Percentiles rank a stretch among this genome's conserved stretches.
These are phyloP conservation scores for Allobates femoralis DNA, from an alignment of 2,797 vertebrate species.

Conservation along the genomic window DNA sequence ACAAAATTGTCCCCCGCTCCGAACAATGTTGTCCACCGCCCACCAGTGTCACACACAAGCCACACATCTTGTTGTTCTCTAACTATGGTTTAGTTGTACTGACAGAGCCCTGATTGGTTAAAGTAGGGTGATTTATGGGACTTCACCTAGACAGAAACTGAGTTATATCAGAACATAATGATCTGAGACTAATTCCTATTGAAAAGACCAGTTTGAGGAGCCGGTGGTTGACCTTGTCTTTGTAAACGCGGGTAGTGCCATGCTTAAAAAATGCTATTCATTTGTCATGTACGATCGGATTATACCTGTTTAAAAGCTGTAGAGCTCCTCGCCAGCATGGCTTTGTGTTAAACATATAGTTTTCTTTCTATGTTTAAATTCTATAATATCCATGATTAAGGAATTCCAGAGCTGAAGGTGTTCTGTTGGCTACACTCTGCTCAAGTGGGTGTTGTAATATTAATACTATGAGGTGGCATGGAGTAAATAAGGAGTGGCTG, in stretches of 20 bases:
- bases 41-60: conserved; percentile 84
- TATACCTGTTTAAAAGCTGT: conserved; percentile 47
- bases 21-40: conserved; percentile 5
- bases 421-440: conserved; percentile 26
- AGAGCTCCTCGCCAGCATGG: conserved; percentile 43
- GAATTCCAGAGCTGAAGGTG: conserved; percentile 2
- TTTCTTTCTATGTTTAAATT: conserved; percentile 52
- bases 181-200: conserved; percentile 83
- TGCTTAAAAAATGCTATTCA: conserved; percentile 18
- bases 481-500: conserved; percentile 50
- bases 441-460: conserved; percentile 22
- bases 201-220: conserved; percentile 74
- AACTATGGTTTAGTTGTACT: conserved; percentile 84
- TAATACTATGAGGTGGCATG: conserved; percentile 21
- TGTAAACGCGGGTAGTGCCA: conserved; percentile 56
- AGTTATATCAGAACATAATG: conserved; percentile 91
- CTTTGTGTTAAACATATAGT: conserved; percentile 50
- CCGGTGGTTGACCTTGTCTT: conserved; percentile 70
- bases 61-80: conserved; percentile 66
- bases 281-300: conserved; percentile 48
- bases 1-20: background rate
- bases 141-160: conserved; percentile 81
- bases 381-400: conserved; percentile 53
- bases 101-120: conserved; percentile 86
- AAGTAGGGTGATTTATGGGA: conserved; percentile 86